A percentile compares a stretch with the other conserved stretches of the same genome.
Conservation (phyloP, 2,888 invertebrate species). For the Drosophila aldrichi region DNA sequence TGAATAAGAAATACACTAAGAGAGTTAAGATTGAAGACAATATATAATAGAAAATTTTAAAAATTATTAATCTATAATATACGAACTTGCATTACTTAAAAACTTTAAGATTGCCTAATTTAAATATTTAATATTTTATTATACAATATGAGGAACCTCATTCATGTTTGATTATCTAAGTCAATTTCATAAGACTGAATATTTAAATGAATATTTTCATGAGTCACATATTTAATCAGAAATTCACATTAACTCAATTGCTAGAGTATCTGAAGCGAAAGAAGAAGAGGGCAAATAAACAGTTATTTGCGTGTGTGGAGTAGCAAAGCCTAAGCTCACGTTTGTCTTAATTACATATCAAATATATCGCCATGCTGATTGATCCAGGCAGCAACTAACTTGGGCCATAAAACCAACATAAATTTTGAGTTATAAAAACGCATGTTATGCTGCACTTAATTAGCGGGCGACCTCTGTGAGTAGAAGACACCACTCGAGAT, state of each 20-base stretch:
- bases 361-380: conserved; percentile 75
- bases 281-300: conserved; percentile 17
- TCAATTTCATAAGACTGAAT: not conserved
- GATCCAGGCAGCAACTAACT: conserved; percentile 62
- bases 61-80: not conserved
- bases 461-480: conserved; percentile 63
- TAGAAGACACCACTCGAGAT: not conserved
- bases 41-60: no score
- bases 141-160: not conserved
- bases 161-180: not conserved
- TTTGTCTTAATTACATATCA: conserved; percentile 80
- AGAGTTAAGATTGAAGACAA: not conserved
- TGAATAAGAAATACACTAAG: conserved; percentile 14
- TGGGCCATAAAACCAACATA: conserved; percentile 73
- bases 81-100: not conserved
- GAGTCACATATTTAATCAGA: not conserved
- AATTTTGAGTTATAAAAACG: conserved; percentile 80
- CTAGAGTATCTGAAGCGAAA: conserved; percentile 20
- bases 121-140: not conserved
- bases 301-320: conserved; percentile 44
- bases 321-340: conserved; percentile 42
- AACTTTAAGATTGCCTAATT: not conserved
- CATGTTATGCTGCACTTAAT: conserved; percentile 80
- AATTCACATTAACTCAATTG: no score
- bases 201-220: not conserved